Conservation (phyloP, 37 sponge, comb jelly and placozoan species). For the Mnemiopsis leidyi region DNA sequence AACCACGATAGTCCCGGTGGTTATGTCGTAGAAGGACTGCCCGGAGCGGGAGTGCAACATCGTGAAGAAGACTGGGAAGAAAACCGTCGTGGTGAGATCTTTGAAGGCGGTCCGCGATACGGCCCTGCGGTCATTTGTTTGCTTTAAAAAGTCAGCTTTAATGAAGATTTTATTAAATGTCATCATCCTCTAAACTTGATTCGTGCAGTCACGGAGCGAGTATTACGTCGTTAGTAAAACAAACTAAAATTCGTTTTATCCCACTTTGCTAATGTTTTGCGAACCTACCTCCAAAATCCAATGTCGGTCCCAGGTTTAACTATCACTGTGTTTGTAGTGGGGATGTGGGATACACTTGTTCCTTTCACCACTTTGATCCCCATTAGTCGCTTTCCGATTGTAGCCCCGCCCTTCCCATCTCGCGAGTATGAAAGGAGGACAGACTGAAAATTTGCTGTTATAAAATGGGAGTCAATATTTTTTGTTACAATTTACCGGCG, state of each 20-base stretch:
- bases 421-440: not conserved
- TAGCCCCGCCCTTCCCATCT: constrained; percentile 47
- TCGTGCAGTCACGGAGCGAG: too few species aligned
- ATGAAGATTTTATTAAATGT: too few species aligned
- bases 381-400: constrained; percentile 12
- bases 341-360: not conserved
- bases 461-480: too few species aligned
- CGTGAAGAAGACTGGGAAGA: constrained; percentile 54
- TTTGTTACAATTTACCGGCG: too few species aligned
- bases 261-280: not conserved
- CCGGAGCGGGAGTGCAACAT: constrained; percentile 52
- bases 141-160: too few species aligned
- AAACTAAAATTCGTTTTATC: not conserved
- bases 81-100: constrained; percentile 39
- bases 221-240: too few species aligned
- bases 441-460: constrained; percentile 34
- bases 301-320: constrained; percentile 54
- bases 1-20: constrained; percentile 45
- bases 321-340: not conserved
- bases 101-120: constrained; percentile 50
- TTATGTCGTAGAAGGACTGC: constrained; percentile 34
- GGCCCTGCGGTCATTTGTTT: constrained; percentile 48
- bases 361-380: constrained; percentile 50
- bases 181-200: too few species aligned
- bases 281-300: constrained; percentile 56